These are phyloP conservation scores for Orthonyx spaldingii DNA, from an alignment of 2,113 vertebrate species.

Conservation along the genomic window DNA sequence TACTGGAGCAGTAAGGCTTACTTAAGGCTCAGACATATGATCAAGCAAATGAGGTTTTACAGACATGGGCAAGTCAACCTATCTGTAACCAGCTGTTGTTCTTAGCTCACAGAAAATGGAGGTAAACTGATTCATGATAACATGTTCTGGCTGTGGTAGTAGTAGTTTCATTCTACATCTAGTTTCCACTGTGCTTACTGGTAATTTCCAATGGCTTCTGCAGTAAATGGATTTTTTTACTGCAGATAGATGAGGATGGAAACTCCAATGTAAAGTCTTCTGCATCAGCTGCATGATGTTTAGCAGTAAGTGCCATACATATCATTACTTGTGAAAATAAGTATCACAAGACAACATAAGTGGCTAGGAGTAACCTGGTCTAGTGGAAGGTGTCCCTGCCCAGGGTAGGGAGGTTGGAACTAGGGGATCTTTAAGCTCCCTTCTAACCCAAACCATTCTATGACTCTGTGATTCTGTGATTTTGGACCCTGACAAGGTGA, in stretches of 20 bases:
- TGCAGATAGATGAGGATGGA: not conserved
- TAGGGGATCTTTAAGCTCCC: not conserved
- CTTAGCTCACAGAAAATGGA: not conserved
- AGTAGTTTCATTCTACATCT: not conserved
- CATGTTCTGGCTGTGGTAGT: not conserved
- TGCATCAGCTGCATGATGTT: not conserved
- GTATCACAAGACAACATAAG: not conserved
- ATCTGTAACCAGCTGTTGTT: not conserved
- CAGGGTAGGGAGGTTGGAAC: not conserved
- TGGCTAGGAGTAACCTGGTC: not conserved
- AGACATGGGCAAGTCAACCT: rapidly evolving
- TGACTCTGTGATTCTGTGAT: not conserved
- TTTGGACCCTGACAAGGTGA: not conserved
- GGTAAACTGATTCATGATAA: not conserved
- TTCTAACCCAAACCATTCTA: not conserved
- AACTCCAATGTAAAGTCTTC: not conserved
- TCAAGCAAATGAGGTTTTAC: not conserved
- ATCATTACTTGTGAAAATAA: not conserved
- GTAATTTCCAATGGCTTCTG: not conserved
- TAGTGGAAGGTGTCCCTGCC: rapidly evolving
- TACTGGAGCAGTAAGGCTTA: not conserved
- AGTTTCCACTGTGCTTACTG: not conserved
- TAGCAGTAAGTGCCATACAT: not conserved
- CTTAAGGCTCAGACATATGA: not conserved
- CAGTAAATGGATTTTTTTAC: not conserved